These are phyloP conservation scores for Pterocles gutturalis DNA, from an alignment of 2,113 vertebrate species.

Conservation along the genomic window DNA sequence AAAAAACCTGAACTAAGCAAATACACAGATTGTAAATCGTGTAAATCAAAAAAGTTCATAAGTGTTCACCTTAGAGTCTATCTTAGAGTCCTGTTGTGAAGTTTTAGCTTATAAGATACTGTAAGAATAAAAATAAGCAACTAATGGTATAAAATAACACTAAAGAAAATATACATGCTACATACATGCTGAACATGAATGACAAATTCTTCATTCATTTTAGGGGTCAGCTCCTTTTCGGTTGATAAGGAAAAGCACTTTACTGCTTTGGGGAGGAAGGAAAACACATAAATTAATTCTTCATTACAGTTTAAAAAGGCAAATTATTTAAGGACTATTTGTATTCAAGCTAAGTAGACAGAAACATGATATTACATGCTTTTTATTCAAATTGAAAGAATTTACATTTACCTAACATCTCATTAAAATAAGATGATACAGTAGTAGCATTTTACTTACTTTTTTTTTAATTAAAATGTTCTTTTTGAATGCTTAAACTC, in stretches of 20 bases:
- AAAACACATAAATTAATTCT: constrained; percentile 17
- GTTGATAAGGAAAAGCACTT: not conserved
- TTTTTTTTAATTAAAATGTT: not conserved
- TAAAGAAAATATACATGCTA: not conserved
- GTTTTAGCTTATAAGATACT: not conserved
- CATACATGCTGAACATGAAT: not conserved
- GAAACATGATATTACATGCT: not conserved
- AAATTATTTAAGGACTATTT: constrained; percentile 36
- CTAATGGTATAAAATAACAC: not conserved
- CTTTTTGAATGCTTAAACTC: not conserved
- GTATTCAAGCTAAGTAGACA: not conserved
- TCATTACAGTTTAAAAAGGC: constrained; percentile 8
- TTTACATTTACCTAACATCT: constrained; percentile 32
- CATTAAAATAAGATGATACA: not conserved
- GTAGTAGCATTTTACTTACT: not conserved
- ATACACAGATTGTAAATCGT: not conserved
- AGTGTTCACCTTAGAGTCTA: not conserved
- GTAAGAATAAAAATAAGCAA: not conserved
- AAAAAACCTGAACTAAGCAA: not conserved
- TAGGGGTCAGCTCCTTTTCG: not conserved
- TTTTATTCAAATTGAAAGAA: constrained; percentile 45
- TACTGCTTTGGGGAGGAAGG: not conserved
- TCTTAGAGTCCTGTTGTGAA: not conserved
- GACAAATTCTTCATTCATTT: not conserved
- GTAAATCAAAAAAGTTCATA: not conserved